phyloP scores from a whole-genome alignment of 2,888 invertebrate genomes.

The Drosophila maculinotata region DNA sequence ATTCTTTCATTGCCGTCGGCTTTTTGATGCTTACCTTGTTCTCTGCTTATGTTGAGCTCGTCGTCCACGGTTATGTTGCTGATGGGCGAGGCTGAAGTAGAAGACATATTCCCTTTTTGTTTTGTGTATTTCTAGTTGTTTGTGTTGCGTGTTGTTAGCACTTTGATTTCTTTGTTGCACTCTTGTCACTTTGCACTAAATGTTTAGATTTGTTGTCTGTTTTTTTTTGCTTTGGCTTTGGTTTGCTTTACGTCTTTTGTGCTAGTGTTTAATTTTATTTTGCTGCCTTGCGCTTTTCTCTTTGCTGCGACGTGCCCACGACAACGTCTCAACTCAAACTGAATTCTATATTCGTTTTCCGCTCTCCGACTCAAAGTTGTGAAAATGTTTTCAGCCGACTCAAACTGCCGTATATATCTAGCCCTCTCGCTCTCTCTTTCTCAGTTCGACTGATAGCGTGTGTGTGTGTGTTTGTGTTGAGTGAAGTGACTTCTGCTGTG shows the following conservation, averaged over 20 bases:
- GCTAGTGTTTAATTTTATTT: conserved; percentile 5
- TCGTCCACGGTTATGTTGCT: conserved; percentile 85
- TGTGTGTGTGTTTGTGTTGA: conserved; percentile 49
- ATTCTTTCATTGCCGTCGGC: conserved; percentile 75
- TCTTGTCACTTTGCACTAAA: conserved; percentile 45
- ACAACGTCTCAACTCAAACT: conserved; percentile 82
- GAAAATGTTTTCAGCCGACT: conserved; percentile 54
- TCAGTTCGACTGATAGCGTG: conserved; percentile 19
- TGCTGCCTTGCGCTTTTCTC: conserved; percentile 47
- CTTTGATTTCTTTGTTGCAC: conserved; percentile 40
- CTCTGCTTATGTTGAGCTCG: conserved; percentile 83
- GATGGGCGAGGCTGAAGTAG: conserved; percentile 84
- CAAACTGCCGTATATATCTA: conserved; percentile 30
- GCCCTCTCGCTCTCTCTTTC: conserved; percentile 11
- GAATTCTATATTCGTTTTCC: conserved; percentile 67
- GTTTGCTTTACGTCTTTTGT: conserved; percentile 54
- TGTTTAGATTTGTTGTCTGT: conserved; percentile 27
- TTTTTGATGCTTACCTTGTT: conserved; percentile 82
- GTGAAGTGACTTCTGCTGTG: conserved; percentile 79
- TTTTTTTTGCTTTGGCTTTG: conserved; percentile 28
- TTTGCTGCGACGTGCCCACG: conserved; percentile 70
- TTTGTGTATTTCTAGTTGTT: conserved; percentile 26
- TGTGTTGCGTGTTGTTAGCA: conserved; percentile 24
- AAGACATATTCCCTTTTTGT: conserved; percentile 83
- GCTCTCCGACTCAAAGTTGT: conserved; percentile 82